Conservation (phyloP, 1,140 invertebrate genomes). For the Pogonognathellus flavescens region DNA sequence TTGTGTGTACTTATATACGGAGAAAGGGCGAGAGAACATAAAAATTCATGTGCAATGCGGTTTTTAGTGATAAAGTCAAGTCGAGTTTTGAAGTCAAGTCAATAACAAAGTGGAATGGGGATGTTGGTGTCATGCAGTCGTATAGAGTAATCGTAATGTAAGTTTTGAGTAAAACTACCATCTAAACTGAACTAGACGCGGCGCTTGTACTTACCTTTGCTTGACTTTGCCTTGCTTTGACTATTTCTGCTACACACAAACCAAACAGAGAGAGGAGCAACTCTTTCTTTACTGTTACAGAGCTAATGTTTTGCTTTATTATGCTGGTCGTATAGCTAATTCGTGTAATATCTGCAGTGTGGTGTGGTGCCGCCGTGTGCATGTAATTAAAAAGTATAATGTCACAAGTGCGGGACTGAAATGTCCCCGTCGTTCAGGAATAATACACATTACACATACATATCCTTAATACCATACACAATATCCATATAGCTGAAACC, state of each 20-base stretch:
- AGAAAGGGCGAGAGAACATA: slow-evolving; percentile 32
- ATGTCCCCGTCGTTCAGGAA: slow-evolving; percentile 11
- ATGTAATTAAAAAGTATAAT: slow-evolving; percentile 60
- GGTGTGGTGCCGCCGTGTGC: background rate
- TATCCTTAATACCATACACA: no score
- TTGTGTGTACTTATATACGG: background rate
- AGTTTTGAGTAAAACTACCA: no score
- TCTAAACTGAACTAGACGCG: no score
- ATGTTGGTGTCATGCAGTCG: background rate
- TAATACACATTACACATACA: no score
- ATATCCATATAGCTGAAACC: background rate
- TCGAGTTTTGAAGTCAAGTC: background rate
- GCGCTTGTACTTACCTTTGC: no score
- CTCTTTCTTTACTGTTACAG: background rate
- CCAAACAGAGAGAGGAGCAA: background rate
- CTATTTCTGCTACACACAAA: background rate
- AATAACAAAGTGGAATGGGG: background rate
- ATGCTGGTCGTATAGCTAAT: background rate
- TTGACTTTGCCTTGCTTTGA: background rate
- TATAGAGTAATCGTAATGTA: background rate
- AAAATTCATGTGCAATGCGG: slow-evolving; percentile 48
- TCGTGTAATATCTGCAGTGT: slow-evolving; percentile 1
- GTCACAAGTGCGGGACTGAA: slow-evolving; percentile 54
- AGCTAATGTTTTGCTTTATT: background rate
- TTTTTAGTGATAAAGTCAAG: slow-evolving; percentile 37